Evolutionary conservation across 2,797 vertebrate species (phyloP).

Genomic region (Rhinichthys osculus): DNA sequence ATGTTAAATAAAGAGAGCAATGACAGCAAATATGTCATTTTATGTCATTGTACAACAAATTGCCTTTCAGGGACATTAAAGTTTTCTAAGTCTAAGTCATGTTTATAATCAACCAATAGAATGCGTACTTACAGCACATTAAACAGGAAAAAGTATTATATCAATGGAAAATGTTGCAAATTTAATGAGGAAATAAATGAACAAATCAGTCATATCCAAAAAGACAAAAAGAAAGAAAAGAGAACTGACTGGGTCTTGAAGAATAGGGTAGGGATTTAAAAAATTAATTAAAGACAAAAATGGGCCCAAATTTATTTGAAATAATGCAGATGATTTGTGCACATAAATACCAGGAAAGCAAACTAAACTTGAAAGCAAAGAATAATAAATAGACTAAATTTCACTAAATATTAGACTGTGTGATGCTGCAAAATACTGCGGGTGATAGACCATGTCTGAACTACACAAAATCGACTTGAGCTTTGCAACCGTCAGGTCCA

Average conservation of each 20-base stretch:
- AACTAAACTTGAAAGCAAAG: not conserved
- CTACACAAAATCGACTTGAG: not conserved
- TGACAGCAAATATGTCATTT: not conserved
- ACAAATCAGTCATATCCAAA: not conserved
- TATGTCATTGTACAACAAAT: too few species aligned
- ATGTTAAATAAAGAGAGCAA: not conserved
- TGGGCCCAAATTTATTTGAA: not conserved
- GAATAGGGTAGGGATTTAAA: not conserved
- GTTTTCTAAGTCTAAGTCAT: not conserved
- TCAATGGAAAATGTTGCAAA: not conserved
- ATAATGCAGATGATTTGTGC: not conserved
- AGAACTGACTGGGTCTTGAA: not conserved
- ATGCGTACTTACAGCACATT: not conserved
- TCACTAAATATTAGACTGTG: not conserved
- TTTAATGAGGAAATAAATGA: not conserved
- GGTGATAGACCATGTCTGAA: not conserved
- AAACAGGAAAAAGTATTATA: not conserved
- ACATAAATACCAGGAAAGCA: not conserved
- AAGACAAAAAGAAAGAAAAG: not conserved
- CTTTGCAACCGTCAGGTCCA: not conserved
- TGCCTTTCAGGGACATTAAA: too few species aligned
- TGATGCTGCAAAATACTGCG: not conserved
- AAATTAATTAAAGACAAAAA: too few species aligned
- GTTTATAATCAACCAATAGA: too few species aligned
- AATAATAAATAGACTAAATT: not conserved